Evolutionary conservation across 2,888 invertebrate species (phyloP), one percentile per base, ranked within the genome.

Genomic region (Lumbricus terrestris): DNA sequence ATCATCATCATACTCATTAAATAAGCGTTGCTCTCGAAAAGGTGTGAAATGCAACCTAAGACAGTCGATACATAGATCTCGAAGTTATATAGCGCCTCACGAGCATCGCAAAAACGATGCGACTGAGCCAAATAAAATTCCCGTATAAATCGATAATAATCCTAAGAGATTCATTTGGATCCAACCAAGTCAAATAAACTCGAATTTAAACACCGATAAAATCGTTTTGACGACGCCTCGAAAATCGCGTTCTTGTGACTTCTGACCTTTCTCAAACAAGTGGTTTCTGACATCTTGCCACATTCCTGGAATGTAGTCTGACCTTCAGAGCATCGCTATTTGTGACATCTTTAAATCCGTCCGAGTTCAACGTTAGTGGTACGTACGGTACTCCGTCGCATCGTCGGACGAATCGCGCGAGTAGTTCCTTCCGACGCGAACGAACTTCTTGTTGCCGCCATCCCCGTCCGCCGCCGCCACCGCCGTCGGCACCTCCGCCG

Each of bases 321-420:
- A 69, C 69, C 69, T 69, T n/a, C n/a, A n/a, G 29, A 69, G 69
- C 54, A 11, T n/a, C 13, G 54, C 54, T 54, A 8, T n/a, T n/a
- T 29, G n/a, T n/a, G 69, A 69, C 69, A n/a, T n/a, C 69, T 69
- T 69, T 29, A 69, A 69, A 29, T n/a, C 69, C 69, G n/a, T 16
- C 11, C 0, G 69, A 69, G 69, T 6, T 69, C 69, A 69, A n/a
- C 69, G 82, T 83, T n/a, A 82, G 38, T 42, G 90, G 88, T 42
- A 90, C 37, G 42, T 85, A 37, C 82, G 82, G 69, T 33, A 85
- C 34, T 85, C 85, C 34, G 85, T 54, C 18, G 35, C 82, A 20
- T 89, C 89, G 38, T 89, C 89, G 33, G 89, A 89, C 37, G 82
- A 38, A 82, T 69, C 82, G 37, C 89, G 47, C 20, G 90, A 90